A percentile compares a stretch with the other conserved stretches of the same genome.
Evolutionary conservation across 2,888 invertebrate genomes (phyloP).

Genomic region (Eremobia ochroleuca): DNA sequence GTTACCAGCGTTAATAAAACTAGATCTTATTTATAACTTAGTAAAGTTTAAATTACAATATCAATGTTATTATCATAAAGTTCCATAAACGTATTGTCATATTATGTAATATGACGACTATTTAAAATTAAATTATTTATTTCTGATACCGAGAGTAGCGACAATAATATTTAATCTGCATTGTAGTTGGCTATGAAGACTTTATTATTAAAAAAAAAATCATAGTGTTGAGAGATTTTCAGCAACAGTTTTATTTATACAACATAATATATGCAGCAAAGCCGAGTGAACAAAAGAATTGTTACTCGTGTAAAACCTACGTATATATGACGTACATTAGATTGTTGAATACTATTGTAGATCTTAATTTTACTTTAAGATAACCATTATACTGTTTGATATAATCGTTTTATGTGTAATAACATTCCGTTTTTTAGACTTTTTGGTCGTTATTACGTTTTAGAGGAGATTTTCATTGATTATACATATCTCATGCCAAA

Average conservation of each 20-base stretch:
- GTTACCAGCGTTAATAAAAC: conserved; percentile 53
- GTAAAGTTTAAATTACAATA: conserved; percentile 60
- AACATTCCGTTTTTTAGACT: conserved; percentile 81
- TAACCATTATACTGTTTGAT: conserved; percentile 70
- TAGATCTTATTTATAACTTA: conserved; percentile 61
- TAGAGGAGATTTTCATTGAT: conserved; percentile 60
- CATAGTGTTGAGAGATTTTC: conserved; percentile 8
- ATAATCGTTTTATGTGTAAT: conserved; percentile 69
- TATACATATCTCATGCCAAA: conserved; percentile 60
- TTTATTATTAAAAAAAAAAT: conserved; percentile 11
- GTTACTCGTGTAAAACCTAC: conserved; percentile 1
- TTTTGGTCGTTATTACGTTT: conserved; percentile 70
- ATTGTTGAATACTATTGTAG: conserved; percentile 59
- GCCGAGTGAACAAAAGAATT: conserved; percentile 15
- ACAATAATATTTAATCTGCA: conserved; percentile 52
- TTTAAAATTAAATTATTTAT: conserved; percentile 36
- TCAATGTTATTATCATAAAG: conserved; percentile 42
- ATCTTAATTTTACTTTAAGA: conserved; percentile 67
- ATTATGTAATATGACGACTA: conserved; percentile 6
- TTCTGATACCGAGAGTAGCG: conserved; percentile 23
- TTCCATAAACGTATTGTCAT: conserved; percentile 36
- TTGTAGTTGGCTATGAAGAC: conserved; percentile 20
- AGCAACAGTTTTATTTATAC: conserved; percentile 13
- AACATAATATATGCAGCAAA: not conserved
- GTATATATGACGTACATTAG: conserved; percentile 46